phyloP scores from a whole-genome alignment of 2,113 vertebrate genomes.

The Bombycilla garrulus region DNA sequence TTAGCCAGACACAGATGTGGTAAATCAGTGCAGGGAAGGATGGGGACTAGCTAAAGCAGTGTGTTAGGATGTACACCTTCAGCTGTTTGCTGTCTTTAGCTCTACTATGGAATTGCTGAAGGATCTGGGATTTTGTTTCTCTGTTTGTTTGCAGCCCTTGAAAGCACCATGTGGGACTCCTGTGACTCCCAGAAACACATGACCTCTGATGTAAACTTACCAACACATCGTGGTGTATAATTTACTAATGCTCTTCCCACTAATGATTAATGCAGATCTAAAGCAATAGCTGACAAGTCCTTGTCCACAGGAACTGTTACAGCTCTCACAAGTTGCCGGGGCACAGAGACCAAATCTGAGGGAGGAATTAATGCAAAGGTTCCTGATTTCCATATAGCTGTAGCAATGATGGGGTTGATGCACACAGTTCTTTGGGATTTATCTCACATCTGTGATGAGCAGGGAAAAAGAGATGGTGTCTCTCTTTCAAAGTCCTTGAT shows the following conservation, averaged over 20 bases:
- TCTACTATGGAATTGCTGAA: not conserved
- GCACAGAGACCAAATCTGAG: not conserved
- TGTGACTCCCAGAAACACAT: not conserved
- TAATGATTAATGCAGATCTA: not conserved
- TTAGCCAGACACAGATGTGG: not conserved
- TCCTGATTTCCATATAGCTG: not conserved
- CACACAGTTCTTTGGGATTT: not conserved
- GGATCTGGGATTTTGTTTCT: not conserved
- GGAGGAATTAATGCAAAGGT: not conserved
- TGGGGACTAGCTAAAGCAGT: not conserved
- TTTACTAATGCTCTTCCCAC: not conserved
- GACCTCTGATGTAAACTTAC: not conserved
- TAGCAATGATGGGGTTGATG: not conserved
- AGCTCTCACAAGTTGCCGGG: not conserved
- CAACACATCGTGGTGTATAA: not conserved
- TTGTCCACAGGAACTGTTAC: not conserved
- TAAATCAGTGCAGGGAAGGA: not conserved
- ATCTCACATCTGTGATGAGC: not conserved
- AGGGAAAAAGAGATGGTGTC: not conserved
- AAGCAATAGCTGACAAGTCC: not conserved
- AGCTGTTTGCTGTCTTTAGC: not conserved
- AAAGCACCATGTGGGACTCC: rapidly evolving
- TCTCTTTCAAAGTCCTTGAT: not conserved
- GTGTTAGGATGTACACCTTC: not conserved
- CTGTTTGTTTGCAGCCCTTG: not conserved